A percentile compares a stretch with the other conserved stretches of the same genome.
These are phyloP conservation scores for Psephotus haematonotus DNA, from an alignment of 2,113 vertebrate species.

Conservation along the genomic window DNA sequence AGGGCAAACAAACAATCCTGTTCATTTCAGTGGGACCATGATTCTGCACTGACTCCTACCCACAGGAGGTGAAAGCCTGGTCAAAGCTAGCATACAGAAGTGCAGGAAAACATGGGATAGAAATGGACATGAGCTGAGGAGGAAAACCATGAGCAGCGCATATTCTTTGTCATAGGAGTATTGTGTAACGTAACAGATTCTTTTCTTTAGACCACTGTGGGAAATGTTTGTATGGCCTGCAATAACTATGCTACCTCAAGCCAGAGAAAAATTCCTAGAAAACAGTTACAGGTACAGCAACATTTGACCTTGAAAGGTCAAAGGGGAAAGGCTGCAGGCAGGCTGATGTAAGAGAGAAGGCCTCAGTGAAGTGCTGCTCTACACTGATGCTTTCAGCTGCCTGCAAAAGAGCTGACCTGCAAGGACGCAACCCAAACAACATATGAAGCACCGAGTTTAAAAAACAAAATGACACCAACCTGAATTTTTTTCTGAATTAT, in stretches of 20 bases:
- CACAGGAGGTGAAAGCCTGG: neutral
- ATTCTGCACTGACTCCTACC: neutral
- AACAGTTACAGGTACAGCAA: neutral
- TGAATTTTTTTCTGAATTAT: accelerated
- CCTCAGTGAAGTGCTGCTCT: neutral
- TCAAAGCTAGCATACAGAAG: neutral
- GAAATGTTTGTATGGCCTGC: neutral
- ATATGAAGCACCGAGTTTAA: neutral
- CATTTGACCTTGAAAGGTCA: neutral
- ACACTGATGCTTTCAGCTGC: neutral
- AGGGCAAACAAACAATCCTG: neutral
- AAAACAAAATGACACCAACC: neutral
- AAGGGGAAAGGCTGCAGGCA: neutral
- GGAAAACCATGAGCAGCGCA: neutral
- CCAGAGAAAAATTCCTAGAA: neutral
- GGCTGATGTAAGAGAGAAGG: neutral
- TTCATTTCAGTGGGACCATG: neutral
- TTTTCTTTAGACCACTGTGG: neutral
- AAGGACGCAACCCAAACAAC: neutral
- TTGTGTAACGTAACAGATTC: neutral
- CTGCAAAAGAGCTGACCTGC: neutral
- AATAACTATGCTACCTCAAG: neutral
- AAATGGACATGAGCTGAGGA: neutral
- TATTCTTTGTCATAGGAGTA: neutral
- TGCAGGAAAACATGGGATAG: neutral